phyloP scores from a whole-genome alignment of 2,888 invertebrate genomes.

The Hylaea fasciaria region DNA sequence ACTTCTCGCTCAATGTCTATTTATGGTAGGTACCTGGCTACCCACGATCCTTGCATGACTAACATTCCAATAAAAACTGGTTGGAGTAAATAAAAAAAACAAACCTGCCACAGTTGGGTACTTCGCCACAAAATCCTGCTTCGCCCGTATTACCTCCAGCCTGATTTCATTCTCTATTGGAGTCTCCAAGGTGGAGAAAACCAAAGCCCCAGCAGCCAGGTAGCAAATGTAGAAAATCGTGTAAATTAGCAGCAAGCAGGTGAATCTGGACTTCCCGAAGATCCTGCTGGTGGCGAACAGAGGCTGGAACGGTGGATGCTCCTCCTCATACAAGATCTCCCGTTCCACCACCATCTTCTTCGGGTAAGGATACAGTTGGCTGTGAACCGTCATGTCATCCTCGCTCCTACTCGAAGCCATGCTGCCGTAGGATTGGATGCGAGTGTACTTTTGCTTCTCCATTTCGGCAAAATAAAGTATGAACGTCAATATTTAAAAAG shows the following conservation, averaged over 20 bases:
- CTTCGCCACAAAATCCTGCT: constrained; percentile 82
- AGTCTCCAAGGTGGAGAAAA: constrained; percentile 88
- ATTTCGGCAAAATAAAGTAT: constrained; percentile 44
- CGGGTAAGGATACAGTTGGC: constrained; percentile 73
- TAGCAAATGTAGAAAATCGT: constrained; percentile 86
- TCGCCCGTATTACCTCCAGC: constrained; percentile 77
- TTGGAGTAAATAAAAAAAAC: constrained; percentile 27
- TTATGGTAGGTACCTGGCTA: constrained; percentile 4
- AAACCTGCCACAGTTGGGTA: constrained; percentile 87
- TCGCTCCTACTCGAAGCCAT: constrained; percentile 74
- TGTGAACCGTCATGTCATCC: constrained; percentile 79
- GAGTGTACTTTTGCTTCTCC: constrained; percentile 65
- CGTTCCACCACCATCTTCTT: constrained; percentile 75
- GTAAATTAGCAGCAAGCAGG: constrained; percentile 82
- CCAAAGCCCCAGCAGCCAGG: constrained; percentile 87
- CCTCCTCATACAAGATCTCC: constrained; percentile 77
- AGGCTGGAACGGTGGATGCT: constrained; percentile 76
- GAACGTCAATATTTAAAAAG: constrained; percentile 9
- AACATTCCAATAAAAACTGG: constrained; percentile 25
- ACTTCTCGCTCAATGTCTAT: constrained; percentile 6
- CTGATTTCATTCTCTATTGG: constrained; percentile 85
- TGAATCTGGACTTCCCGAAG: constrained; percentile 83
- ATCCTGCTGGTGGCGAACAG: constrained; percentile 71
- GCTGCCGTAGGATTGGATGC: constrained; percentile 78
- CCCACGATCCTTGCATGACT: constrained; percentile 20